Evolutionary conservation across 2,113 vertebrate species (phyloP).

Genomic region (Capreolus pygargus): DNA sequence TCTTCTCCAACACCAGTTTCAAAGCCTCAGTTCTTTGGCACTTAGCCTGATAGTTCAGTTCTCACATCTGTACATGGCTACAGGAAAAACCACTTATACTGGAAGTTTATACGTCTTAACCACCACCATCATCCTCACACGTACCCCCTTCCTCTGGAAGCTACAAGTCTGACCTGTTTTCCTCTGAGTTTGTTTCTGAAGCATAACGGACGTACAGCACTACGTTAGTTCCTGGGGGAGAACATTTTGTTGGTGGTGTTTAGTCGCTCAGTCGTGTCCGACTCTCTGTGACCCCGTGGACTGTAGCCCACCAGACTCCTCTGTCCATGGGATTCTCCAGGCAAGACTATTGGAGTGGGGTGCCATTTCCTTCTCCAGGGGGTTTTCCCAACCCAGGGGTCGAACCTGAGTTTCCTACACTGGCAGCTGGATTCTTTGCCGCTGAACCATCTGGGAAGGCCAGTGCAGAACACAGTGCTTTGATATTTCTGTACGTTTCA

Average conservation of each 20-base stretch:
- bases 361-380: not conserved
- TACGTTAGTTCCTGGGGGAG: not conserved
- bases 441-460: not conserved
- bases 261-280: not conserved
- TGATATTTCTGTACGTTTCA: not conserved
- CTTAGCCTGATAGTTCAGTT: not conserved
- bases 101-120: not conserved
- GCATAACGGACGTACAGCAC: not conserved
- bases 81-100: not conserved
- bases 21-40: not conserved
- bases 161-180: not conserved
- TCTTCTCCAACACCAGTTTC: not conserved
- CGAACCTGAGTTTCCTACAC: not conserved
- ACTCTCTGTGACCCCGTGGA: fast-evolving
- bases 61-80: not conserved
- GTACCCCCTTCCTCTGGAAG: not conserved
- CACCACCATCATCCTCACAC: not conserved
- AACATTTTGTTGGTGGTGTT: too few species aligned
- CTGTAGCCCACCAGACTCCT: not conserved
- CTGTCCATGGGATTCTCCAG: not conserved
- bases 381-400: not conserved
- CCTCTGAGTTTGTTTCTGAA: not conserved
- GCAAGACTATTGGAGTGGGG: not conserved
- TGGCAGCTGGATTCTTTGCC: not conserved
- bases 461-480: not conserved